These are phyloP conservation scores for Potorous gilbertii DNA, from an alignment of 2,797 vertebrate species.

Conservation along the genomic window DNA sequence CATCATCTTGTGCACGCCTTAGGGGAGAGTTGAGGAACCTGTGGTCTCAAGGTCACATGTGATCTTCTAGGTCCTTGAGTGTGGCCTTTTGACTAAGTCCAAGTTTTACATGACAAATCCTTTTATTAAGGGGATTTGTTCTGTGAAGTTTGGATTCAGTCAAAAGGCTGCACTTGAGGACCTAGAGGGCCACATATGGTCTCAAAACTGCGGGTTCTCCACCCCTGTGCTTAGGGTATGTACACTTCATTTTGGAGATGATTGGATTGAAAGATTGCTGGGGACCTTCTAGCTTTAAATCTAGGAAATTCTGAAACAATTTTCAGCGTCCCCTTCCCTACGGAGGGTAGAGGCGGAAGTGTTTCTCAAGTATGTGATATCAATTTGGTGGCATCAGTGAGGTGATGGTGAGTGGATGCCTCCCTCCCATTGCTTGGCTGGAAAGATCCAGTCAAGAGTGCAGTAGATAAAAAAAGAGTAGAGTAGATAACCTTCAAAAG, in stretches of 20 bases:
- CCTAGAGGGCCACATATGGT: too few relatives aligned
- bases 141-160: too few relatives aligned
- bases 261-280: neutral
- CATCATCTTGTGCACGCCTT: neutral
- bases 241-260: neutral
- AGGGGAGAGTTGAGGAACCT: neutral
- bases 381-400: neutral
- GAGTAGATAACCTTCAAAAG: neutral
- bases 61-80: too few relatives aligned
- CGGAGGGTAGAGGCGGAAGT: neutral
- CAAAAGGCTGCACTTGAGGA: too few relatives aligned
- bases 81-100: too few relatives aligned
- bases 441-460: neutral
- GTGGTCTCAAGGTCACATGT: too few relatives aligned
- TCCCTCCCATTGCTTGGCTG: neutral
- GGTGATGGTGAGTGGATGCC: neutral
- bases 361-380: neutral
- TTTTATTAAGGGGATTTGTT: too few relatives aligned
- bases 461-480: neutral
- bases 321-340: neutral
- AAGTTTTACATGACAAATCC: too few relatives aligned
- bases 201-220: too few relatives aligned
- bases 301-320: neutral
- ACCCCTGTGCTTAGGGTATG: too few relatives aligned
- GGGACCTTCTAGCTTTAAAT: neutral